Evolutionary conservation across 2,113 vertebrate genomes (phyloP).

Genomic region (Vanacampus margaritifer): DNA sequence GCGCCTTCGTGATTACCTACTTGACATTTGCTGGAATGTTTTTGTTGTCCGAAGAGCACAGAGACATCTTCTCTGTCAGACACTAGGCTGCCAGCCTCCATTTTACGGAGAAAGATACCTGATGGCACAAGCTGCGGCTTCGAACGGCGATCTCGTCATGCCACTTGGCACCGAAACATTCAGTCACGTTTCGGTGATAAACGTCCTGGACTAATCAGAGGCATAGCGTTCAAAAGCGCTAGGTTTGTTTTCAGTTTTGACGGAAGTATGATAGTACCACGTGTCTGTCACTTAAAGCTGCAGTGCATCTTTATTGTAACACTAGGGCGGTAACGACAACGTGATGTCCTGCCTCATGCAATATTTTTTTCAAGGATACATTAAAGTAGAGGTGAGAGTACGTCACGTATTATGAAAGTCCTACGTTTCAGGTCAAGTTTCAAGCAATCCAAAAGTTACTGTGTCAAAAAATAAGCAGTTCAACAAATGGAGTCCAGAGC

Average conservation of each 20-base stretch:
- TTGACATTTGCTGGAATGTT: constrained; percentile 65
- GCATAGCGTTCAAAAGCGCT: constrained; percentile 12
- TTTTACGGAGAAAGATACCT: constrained; percentile 34
- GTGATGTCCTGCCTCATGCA: neutral
- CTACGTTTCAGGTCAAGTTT: no score
- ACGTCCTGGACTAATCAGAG: no score
- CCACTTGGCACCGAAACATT: neutral
- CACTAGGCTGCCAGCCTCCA: constrained; percentile 64
- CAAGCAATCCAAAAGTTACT: no score
- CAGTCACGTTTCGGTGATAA: constrained; percentile 7
- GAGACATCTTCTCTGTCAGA: constrained; percentile 74
- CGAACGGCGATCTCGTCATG: neutral
- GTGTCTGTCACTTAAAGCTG: constrained; percentile 60
- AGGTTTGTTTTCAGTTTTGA: constrained; percentile 23
- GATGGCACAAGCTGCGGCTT: neutral
- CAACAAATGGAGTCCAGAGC: no score
- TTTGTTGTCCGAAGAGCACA: constrained; percentile 66
- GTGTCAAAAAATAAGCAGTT: no score
- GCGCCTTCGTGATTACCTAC: constrained; percentile 30
- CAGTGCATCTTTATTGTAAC: neutral
- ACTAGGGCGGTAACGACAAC: neutral
- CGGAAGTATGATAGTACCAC: constrained; percentile 63
- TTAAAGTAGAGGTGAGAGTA: no score
- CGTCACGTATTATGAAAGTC: no score
- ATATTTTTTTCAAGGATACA: no score